Conservation (phyloP, 1,140 invertebrate species). For the Lamellibrachia luymesi region DNA sequence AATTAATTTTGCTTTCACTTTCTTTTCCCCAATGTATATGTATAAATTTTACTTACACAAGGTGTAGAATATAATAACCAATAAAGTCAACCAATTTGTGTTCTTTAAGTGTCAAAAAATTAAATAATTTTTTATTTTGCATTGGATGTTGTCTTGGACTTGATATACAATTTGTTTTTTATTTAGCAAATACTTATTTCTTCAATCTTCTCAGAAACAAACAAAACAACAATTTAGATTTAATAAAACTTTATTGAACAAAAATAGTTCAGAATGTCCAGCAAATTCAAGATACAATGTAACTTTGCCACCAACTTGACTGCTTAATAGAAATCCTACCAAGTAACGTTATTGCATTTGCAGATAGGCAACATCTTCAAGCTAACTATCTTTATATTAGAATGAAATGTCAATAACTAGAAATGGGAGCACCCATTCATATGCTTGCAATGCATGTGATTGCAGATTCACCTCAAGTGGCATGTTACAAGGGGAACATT, state of each 20-base stretch:
- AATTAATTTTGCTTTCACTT: not conserved
- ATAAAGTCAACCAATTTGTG: too few species aligned
- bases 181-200: not conserved
- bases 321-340: not conserved
- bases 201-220: not conserved
- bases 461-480: not conserved
- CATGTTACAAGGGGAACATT: not conserved
- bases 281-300: not conserved
- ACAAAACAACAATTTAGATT: constrained; percentile 6
- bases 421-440: not conserved
- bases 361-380: not conserved
- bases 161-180: not conserved
- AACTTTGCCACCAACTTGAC: not conserved
- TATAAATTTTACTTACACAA: not conserved
- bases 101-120: too few species aligned
- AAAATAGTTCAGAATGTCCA: constrained; percentile 5
- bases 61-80: too few species aligned
- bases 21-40: not conserved
- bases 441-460: not conserved
- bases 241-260: not conserved
- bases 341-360: too few species aligned
- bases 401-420: not conserved
- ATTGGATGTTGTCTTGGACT: not conserved
- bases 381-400: not conserved
- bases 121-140: not conserved